These are phyloP conservation scores for Oceanodroma leucorhoa DNA, from an alignment of 2,797 vertebrate genomes.

Conservation along the genomic window DNA sequence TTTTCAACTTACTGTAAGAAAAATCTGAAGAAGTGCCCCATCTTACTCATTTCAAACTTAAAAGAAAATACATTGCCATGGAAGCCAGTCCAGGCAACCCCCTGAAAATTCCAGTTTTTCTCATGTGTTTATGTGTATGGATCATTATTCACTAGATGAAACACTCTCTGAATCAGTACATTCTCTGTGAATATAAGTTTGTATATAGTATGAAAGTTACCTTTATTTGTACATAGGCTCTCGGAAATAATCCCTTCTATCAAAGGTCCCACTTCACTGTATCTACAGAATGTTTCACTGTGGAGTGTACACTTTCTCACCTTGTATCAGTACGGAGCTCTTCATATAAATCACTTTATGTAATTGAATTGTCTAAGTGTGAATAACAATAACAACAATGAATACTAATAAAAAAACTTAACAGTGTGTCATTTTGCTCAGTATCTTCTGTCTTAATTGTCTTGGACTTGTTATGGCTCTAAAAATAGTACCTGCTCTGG, in stretches of 20 bases:
- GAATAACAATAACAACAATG: slow-evolving; percentile 63
- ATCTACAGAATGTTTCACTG: slow-evolving; percentile 52
- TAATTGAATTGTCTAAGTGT: slow-evolving; percentile 71
- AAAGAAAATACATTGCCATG: background rate
- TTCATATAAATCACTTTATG: slow-evolving; percentile 60
- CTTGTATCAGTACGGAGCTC: slow-evolving; percentile 50
- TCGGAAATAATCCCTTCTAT: slow-evolving; percentile 64
- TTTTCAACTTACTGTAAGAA: background rate
- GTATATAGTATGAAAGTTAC: slow-evolving; percentile 64
- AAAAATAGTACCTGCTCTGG: background rate
- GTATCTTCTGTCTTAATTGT: background rate
- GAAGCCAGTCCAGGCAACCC: background rate
- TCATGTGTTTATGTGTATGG: slow-evolving; percentile 53
- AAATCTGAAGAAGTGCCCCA: background rate
- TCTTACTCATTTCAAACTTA: background rate
- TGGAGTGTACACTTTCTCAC: slow-evolving; percentile 59
- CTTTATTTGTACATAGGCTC: slow-evolving; percentile 72
- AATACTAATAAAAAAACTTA: slow-evolving; percentile 64
- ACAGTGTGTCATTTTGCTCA: background rate
- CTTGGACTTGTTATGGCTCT: background rate
- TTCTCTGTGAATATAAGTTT: slow-evolving; percentile 68
- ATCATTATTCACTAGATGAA: slow-evolving; percentile 49
- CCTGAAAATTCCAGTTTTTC: slow-evolving; percentile 45
- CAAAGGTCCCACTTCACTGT: slow-evolving; percentile 51
- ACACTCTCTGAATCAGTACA: slow-evolving; percentile 14